Evolutionary conservation across 2,113 vertebrate species (phyloP).

Genomic region (Crocuta crocuta): DNA sequence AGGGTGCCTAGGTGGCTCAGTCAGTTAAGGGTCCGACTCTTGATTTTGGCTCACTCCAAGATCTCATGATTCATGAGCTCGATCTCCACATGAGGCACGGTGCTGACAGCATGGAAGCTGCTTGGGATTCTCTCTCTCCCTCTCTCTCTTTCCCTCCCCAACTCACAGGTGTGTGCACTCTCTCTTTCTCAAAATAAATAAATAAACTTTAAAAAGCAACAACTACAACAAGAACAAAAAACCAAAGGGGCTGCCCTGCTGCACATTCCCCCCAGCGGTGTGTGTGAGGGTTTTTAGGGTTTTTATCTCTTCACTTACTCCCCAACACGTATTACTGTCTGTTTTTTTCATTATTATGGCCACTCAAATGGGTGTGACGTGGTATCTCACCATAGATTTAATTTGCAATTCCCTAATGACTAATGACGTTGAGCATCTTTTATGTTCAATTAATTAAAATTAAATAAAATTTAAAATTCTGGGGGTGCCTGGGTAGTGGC

Average conservation of each 20-base stretch:
- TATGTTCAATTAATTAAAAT: background rate
- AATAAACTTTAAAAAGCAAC: too few species aligned
- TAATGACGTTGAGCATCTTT: background rate
- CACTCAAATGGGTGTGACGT: background rate
- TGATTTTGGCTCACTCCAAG: too few species aligned
- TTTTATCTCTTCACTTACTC: background rate
- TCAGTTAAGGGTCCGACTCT: too few species aligned
- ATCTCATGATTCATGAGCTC: too few species aligned
- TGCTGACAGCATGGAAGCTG: too few species aligned
- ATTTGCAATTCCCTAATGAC: background rate
- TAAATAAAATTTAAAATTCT: background rate
- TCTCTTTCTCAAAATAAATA: background rate
- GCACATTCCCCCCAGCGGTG: fast-evolving
- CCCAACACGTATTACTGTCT: background rate
- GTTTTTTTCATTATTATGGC: background rate
- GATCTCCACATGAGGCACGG: too few species aligned
- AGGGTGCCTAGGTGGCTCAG: too few species aligned
- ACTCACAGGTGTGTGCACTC: too few species aligned
- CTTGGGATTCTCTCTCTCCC: too few species aligned
- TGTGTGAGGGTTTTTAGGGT: too few species aligned
- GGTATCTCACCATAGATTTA: background rate
- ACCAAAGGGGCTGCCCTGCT: background rate
- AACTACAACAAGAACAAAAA: background rate
- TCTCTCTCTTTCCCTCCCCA: too few species aligned
- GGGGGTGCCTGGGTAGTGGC: background rate